Base-by-base conservation (phyloP, 1,140 invertebrate genomes). In the Chrysopa pallens region DNA sequence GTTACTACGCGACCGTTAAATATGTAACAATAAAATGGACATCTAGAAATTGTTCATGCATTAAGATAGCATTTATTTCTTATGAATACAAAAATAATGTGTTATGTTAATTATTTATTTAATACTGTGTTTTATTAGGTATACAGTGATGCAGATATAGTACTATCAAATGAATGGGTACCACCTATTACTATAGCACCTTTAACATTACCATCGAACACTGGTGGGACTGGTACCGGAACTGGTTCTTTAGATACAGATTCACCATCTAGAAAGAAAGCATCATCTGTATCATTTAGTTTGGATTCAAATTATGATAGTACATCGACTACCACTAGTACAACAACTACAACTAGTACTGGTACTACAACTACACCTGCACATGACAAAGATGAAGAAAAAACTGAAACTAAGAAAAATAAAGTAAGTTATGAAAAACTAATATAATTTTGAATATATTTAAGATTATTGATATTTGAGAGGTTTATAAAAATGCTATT, bases 91-190 rank as follows among this genome's bases (percentile, higher is more conserved):
- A n/a, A n/a, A n/a, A n/a, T n/a, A n/a, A n/a, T n/a, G n/a, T n/a
- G n/a, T n/a, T n/a, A n/a, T n/a, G 13, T 27, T 9, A 6, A 13
- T 36, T 42, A 3, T 36, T 8, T 3, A 42, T 36, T 17, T 1
- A 8, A 6, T 36, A 23, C 11, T 35, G 6, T 36, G 13, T 42
- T 17, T 1, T 45, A 8, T 36, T 33, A 72, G 55, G 69, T 72
- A 45, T 85, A 84, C 60, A 84, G 80, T 46, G 84, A 86, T 60
- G 83, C 83, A 37, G 83, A 87, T 58, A 84, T 86, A 52, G 79
- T 87, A 36, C 66, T 85, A 48, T 82, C 80, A 13, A 76, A 79
- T 36, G 81, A 84, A 46, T 86, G 82, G 78, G 78, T 85, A 39
- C 82, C 84, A 44, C 82, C 82, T 8, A 75, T 84, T 46, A 78